phyloP scores from a whole-genome alignment of 2,113 vertebrate species.

The Amblyornis subalaris region DNA sequence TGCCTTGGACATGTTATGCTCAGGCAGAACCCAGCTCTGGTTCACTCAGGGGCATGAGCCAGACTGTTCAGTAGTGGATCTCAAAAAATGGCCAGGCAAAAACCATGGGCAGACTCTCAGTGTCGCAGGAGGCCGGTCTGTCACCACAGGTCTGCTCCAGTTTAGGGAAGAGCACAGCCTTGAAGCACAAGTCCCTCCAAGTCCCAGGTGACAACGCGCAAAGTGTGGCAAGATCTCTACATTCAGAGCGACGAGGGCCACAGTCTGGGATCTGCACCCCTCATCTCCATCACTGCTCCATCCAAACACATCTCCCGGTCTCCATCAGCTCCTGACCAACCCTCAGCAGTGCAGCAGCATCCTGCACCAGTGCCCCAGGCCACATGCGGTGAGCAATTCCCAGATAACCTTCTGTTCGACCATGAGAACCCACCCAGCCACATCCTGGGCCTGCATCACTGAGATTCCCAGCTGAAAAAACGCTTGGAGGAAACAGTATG shows the following conservation, averaged over 20 bases:
- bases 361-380: background rate
- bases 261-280: no score
- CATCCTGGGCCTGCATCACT: background rate
- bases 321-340: background rate
- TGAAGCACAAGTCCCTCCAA: fast-evolving
- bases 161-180: background rate
- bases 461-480: background rate
- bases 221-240: fast-evolving
- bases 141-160: background rate
- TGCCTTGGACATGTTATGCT: background rate
- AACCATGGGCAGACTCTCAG: background rate
- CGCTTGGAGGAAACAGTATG: background rate
- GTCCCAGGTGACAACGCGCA: fast-evolving
- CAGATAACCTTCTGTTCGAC: background rate
- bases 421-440: background rate
- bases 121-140: background rate
- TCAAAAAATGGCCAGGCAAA: background rate
- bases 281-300: background rate
- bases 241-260: background rate
- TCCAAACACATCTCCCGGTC: background rate
- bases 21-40: background rate
- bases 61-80: fast-evolving
- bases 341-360: background rate
- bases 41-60: background rate
- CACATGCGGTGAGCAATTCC: background rate